Conservation (phyloP, 2,888 invertebrate species). For the Bellardia pandia region DNA sequence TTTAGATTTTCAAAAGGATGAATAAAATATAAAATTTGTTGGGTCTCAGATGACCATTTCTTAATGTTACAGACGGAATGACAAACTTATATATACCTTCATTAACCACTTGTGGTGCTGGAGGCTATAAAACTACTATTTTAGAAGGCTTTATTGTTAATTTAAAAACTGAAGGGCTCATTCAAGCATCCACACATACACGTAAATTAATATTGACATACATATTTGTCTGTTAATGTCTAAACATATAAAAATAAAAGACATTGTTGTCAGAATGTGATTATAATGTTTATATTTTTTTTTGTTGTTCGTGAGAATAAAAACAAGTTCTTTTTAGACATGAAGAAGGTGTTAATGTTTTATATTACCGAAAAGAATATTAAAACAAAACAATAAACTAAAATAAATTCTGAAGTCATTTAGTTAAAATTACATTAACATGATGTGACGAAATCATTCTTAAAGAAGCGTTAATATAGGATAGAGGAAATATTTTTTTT, state of each 20-base stretch:
- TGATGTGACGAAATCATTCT: neutral
- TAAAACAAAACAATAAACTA: neutral
- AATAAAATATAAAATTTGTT: too few species aligned
- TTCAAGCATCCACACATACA: neutral
- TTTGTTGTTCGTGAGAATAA: neutral
- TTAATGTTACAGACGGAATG: too few species aligned
- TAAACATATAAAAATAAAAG: conserved; percentile 16
- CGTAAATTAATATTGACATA: conserved; percentile 32
- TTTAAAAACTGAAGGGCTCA: too few species aligned
- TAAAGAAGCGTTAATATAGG: too few species aligned
- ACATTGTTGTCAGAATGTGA: neutral
- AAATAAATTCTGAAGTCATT: neutral
- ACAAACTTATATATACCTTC: too few species aligned
- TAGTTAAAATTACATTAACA: too few species aligned
- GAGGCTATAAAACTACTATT: too few species aligned
- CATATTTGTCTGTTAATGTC: conserved; percentile 40
- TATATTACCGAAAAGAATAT: neutral
- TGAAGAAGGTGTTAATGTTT: conserved; percentile 26
- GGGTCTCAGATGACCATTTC: too few species aligned
- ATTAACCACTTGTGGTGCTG: too few species aligned
- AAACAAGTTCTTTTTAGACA: neutral
- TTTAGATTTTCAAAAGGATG: too few species aligned
- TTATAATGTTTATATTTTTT: conserved; percentile 10
- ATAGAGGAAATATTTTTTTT: neutral
- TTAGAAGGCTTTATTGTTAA: too few species aligned